Evolutionary conservation across 2,113 vertebrate genomes (phyloP), one percentile per base, ranked within the genome.

Genomic region (Callaeas wilsoni): DNA sequence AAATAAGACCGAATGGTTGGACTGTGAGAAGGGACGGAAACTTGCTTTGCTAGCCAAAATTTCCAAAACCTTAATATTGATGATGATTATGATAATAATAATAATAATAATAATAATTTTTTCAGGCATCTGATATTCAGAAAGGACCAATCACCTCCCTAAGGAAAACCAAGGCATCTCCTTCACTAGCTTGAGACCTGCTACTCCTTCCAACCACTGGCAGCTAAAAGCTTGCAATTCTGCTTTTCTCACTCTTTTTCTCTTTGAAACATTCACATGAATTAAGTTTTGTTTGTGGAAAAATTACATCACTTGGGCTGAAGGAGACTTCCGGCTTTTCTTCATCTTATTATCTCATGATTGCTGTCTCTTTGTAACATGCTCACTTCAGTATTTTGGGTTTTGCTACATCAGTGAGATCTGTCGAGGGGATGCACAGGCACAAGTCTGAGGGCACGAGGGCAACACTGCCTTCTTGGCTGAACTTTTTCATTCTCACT

Each of bases 341-440:
- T 83, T 49, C 2, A 8, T 56, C 68, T 64, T 63, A 91, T 80
- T 90, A 84, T 81, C 90, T 88, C 71, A 86, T 78, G 76, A 82
- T 83, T 64, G 44, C 64, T 92, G 82, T 37, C 75, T 71, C 53
- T 79, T 41, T 90, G 68, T 25, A 67, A 85, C 22, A 44, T 8
- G 8, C 88, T 80, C 7, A 13, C 50, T 70, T 77, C 0, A 8
- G 59, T 77, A 52, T 59, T 90, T 86, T 59, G 30, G 21, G 4
- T 93, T 93, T 74, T 70, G 76, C 55, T 63, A 10, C 1, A 1
- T 32, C 2, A 5, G 50, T 92, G 63, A 63, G 41, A 86, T 83
- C 1, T 0, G 30, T 42, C 0, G 2, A 90, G 10, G 16, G n/a
- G 12, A 11, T 17, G 32, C 0, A 0, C 29, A 46, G 46, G 63